Evolutionary conservation across 1,140 invertebrate species (phyloP).

Genomic region (Diorhabda sublineata): DNA sequence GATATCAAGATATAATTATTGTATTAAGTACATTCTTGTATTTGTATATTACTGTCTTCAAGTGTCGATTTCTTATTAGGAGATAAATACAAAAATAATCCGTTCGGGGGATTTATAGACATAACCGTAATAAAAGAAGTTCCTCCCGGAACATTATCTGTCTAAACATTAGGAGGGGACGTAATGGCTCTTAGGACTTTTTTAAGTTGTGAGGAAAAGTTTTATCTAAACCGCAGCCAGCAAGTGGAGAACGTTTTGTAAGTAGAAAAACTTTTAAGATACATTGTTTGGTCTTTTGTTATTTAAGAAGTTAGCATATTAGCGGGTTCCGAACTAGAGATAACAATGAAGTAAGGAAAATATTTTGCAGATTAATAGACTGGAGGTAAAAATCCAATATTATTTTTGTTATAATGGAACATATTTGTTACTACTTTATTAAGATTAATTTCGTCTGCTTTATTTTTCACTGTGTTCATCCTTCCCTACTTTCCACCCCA

Average conservation of each 20-base stretch:
- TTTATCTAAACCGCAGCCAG: conserved; percentile 23
- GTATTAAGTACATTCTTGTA: no score
- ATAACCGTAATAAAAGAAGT: conserved; percentile 4
- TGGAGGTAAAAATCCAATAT: no score
- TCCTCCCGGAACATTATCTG: conserved; percentile 19
- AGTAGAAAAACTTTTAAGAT: conserved; percentile 11
- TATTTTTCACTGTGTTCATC: no score
- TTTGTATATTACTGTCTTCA: no score
- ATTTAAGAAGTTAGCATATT: conserved; percentile 17
- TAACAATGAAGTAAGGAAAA: background rate
- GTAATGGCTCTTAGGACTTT: conserved; percentile 29
- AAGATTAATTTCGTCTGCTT: no score
- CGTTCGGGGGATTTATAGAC: background rate
- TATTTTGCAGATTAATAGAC: no score
- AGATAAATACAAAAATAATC: background rate
- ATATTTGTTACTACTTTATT: no score
- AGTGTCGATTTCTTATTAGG: no score
- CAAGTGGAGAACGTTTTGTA: conserved; percentile 20
- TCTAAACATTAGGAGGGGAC: conserved; percentile 27
- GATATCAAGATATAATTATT: no score
- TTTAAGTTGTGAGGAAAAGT: conserved; percentile 28
- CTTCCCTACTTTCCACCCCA: no score
- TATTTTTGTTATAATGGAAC: no score
- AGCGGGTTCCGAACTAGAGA: conserved; percentile 8
- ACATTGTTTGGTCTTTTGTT: conserved; percentile 14